Evolutionary conservation across 2,888 invertebrate genomes (phyloP), one percentile per base, ranked within the genome.

Genomic region (Podabrus alpinus): DNA sequence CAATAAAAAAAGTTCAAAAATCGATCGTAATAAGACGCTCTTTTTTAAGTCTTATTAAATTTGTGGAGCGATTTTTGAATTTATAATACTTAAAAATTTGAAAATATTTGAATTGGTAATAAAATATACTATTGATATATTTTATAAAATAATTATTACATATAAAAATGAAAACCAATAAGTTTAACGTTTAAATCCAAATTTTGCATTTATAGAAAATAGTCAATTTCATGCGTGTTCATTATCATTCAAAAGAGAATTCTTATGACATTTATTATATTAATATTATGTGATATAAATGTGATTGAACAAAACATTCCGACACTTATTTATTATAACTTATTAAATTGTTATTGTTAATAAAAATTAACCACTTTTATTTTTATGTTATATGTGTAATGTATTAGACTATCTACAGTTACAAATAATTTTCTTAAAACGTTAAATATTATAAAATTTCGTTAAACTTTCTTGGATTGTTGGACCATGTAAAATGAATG

Each of bases 61-160:
- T 86, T 87, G 87, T 86, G 80, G 87, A 85, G 84, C 87, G 84
- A 87, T 86, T 86, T 85, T 86, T 84, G 84, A 84, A 80, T 77
- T 21, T 64, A 15, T 62, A 64, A n/a, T 64, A 19, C 19, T 3
- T 29, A 29, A 11, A 29, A 29, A 29, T 29, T 29, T 29, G 29
- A 29, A 64, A 64, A 64, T 7, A 64, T 60, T 60, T 60, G 15
- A 60, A 60, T 19, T 17, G 62, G 62, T 64, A 64, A 16, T 19
- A 19, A 64, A 19, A 64, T 64, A n/a, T 64, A 19, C n/a, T 64
- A 21, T 64, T 19, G 21, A 21, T 64, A 64, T 19, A 64, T 64
- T 19, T 64, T 64, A 64, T 21, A 64, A 64, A 64, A 19, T 5
- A n/a, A 64, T 19, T n/a, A 64, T 17, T 19, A 19, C 17, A n/a